These are phyloP conservation scores for Acrocephalus arundinaceus DNA, from an alignment of 2,113 vertebrate species.

Conservation along the genomic window DNA sequence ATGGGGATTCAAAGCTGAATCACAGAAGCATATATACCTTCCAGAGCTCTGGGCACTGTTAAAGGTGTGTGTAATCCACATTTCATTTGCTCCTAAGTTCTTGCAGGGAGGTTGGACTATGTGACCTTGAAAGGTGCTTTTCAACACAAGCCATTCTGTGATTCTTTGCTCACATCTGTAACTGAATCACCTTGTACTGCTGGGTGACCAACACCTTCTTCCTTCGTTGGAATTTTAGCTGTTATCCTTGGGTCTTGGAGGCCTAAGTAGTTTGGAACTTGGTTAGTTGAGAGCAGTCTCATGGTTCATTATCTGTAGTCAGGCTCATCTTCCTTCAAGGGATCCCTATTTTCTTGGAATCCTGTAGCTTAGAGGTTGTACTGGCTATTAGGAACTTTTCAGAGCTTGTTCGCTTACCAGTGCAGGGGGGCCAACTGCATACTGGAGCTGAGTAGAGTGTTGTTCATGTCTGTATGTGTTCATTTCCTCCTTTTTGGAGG, in stretches of 20 bases:
- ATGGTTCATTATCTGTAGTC: neutral
- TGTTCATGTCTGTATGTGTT: neutral
- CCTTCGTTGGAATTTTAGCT: neutral
- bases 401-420: neutral
- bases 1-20: neutral
- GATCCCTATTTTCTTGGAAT: neutral
- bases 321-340: neutral
- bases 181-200: neutral
- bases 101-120: neutral
- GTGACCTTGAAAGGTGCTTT: neutral
- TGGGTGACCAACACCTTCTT: neutral
- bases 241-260: neutral
- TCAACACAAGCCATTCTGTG: neutral
- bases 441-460: neutral
- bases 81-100: neutral
- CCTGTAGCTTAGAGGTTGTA: neutral
- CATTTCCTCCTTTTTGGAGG: neutral
- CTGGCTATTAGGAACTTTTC: neutral
- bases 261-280: neutral
- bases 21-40: neutral
- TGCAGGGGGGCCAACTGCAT: rapidly evolving
- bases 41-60: neutral
- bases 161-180: neutral
- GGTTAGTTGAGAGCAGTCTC: neutral
- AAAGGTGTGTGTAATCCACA: neutral